Conservation (phyloP, 53 echinoderm and acorn worm genomes). For the Echinometra lucunter region DNA sequence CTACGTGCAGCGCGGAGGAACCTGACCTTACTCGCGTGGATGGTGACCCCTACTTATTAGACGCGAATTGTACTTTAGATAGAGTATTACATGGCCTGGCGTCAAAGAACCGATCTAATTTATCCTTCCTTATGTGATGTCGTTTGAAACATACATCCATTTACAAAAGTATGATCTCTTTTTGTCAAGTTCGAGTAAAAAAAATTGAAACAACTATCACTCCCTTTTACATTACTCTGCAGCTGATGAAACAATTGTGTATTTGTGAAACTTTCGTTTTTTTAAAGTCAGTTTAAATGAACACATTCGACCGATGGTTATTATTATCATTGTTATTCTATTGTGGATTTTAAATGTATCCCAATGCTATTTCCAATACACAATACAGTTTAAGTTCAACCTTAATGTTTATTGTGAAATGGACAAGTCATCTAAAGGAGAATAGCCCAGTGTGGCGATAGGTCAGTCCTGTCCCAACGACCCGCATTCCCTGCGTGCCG, state of each 20-base stretch:
- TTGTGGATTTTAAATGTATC: too few relatives aligned
- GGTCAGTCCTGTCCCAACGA: constrained; percentile 59
- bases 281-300: too few relatives aligned
- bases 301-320: too few relatives aligned
- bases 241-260: too few relatives aligned
- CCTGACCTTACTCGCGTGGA: constrained; percentile 64
- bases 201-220: background rate
- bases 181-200: background rate
- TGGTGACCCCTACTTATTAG: constrained; percentile 57
- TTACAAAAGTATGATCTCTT: background rate
- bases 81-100: background rate
- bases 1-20: constrained; percentile 60
- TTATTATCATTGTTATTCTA: too few relatives aligned
- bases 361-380: too few relatives aligned
- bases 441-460: background rate
- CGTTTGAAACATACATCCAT: background rate
- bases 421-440: background rate
- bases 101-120: constrained; percentile 8
- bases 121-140: background rate
- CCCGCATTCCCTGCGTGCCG: constrained; percentile 69
- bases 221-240: background rate
- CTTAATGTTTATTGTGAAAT: background rate
- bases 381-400: background rate
- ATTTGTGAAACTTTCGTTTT: too few relatives aligned
- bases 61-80: background rate